Base-by-base conservation (phyloP, 2,888 invertebrate genomes). In the Scaptomyza polygonia region DNA sequence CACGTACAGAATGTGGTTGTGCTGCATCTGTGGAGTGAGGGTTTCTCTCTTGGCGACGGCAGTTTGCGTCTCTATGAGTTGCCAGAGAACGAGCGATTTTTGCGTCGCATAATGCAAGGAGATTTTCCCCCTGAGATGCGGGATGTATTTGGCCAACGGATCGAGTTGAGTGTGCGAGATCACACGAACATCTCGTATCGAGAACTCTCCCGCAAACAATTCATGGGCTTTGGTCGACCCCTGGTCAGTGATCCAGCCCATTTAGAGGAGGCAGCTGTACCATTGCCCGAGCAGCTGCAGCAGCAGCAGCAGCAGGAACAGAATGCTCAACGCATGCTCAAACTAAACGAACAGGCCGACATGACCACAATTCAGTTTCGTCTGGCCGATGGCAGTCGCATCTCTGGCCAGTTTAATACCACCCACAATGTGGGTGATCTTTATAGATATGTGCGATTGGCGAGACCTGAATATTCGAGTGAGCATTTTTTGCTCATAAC, bases 1-100 rank as follows among this genome's bases (percentile, higher is more conserved):
- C 56, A 40, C 2, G 79, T 70, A 32, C 67, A 70, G 0, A 67
- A 67, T 21, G 48, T 70, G 1, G 72, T 84, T 11, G 63, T 72
- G 16, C 44, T 84, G 32, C 80, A 86, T 27, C 69, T 84, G 1
- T 84, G 84, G 84, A 67, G 80, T 18, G 84, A 84, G 49, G 84
- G 84, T 0, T 84, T 84, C 54, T 73, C 84, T 5, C 44, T 84
- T n/a, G 84, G 86, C 34, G 63, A 78, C 2, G 84, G 88, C 9
- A 18, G 54, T 0, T 21, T 84, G 25, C 62, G 76, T 0, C 63
- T 21, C 0, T 84, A 84, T 16, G 61, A 72, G 3, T 39, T 68
- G 5, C 84, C 88, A 0, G 86, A 76, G 9, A 84, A 88, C 25
- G 73, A 75, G 1, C 64, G 68, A 0, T 67, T 86, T 3, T 49